Percentiles rank a stretch among this genome's conserved stretches.
Conservation (phyloP, 2,888 invertebrate species). For the Catocala nupta region DNA sequence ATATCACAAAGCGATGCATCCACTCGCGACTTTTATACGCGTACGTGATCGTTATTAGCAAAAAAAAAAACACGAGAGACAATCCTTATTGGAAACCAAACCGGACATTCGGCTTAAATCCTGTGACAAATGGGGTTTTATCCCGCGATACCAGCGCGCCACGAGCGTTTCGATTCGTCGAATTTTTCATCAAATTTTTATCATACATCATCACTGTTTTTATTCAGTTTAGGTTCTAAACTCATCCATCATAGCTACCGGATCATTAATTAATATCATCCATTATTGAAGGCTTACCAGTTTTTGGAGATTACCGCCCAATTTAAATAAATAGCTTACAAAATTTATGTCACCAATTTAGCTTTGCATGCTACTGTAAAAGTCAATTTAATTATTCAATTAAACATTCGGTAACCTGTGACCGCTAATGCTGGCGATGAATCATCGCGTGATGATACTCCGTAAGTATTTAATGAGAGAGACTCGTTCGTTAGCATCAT, state of each 20-base stretch:
- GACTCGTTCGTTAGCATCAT: slow-evolving; percentile 32
- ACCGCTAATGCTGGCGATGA: slow-evolving; percentile 27
- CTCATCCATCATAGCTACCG: slow-evolving; percentile 24
- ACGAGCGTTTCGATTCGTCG: slow-evolving; percentile 3
- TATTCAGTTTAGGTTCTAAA: slow-evolving; percentile 19
- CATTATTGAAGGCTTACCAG: slow-evolving; percentile 11
- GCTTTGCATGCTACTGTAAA: not conserved
- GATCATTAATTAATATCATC: slow-evolving; percentile 22
- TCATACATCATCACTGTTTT: slow-evolving; percentile 16
- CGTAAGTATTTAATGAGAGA: slow-evolving; percentile 41
- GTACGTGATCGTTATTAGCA: slow-evolving; percentile 49
- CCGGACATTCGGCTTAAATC: slow-evolving; percentile 33
- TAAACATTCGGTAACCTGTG: slow-evolving; percentile 27
- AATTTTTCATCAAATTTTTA: slow-evolving; percentile 26
- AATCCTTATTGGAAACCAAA: slow-evolving; percentile 45
- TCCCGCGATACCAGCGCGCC: slow-evolving; percentile 5
- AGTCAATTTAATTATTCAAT: slow-evolving; percentile 27
- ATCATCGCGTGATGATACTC: slow-evolving; percentile 28
- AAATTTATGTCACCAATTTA: not conserved
- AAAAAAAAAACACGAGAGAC: slow-evolving; percentile 46
- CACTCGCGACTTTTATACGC: slow-evolving; percentile 48
- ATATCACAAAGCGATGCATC: slow-evolving; percentile 45
- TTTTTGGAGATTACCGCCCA: slow-evolving; percentile 13
- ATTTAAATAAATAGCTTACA: slow-evolving; percentile 9
- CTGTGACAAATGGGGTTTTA: slow-evolving; percentile 36